phyloP scores from a whole-genome alignment of 53 echinoderm and acorn worm species.

The Echinarachnius parma region DNA sequence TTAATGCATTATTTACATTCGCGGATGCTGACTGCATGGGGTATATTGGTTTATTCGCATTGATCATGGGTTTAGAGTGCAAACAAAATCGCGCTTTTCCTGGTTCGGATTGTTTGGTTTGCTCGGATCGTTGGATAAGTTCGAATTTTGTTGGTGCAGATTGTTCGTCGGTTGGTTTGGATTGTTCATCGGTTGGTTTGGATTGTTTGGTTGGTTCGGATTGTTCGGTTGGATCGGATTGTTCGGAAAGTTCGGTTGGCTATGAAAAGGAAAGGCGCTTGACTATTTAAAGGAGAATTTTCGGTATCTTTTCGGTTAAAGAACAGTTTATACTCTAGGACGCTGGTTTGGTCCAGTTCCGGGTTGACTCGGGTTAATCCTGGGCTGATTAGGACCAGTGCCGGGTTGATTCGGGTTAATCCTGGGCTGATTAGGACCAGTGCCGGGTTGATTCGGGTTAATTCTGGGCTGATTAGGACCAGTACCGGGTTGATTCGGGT shows the following conservation, averaged over 20 bases:
- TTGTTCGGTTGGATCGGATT: neutral
- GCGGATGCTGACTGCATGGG: too few species aligned
- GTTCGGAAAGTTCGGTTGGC: neutral
- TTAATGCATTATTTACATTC: too few species aligned
- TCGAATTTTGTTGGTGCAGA: too few species aligned
- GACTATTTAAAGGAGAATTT: neutral
- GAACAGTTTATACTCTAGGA: too few species aligned
- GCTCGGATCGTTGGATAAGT: neutral
- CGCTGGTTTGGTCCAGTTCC: neutral
- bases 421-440: slow-evolving; percentile 11
- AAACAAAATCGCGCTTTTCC: too few species aligned
- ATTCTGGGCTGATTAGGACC: slow-evolving; percentile 5
- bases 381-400: slow-evolving; percentile 2
- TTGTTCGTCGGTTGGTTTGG: too few species aligned
- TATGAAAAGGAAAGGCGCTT: neutral
- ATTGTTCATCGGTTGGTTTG: too few species aligned
- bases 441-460: neutral
- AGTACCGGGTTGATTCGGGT: neutral
- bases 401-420: neutral
- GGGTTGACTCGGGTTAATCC: neutral
- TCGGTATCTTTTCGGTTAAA: too few species aligned
- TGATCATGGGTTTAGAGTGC: too few species aligned
- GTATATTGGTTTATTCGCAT: too few species aligned
- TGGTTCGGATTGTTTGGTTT: slow-evolving; percentile 12
- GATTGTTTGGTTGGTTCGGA: neutral